These are phyloP conservation scores for Gephyroberyx darwinii DNA, from an alignment of 2,797 vertebrate species.

Conservation along the genomic window DNA sequence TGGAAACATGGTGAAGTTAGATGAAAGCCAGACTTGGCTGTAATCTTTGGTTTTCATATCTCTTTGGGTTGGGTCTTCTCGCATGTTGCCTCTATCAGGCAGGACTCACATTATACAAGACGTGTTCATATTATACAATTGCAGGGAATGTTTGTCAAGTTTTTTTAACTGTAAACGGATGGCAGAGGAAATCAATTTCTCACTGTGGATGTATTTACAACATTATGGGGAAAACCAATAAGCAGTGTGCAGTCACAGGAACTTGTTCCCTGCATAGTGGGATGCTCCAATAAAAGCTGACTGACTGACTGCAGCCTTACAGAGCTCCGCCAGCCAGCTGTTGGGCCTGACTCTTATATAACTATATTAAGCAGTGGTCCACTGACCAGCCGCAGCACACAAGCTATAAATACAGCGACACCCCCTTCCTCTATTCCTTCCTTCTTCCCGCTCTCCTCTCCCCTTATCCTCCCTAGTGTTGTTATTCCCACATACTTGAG, in stretches of 20 bases:
- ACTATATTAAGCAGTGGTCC: constrained; percentile 79
- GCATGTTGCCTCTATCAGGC: neutral
- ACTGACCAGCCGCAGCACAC: constrained; percentile 47
- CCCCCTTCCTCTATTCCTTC: constrained; percentile 40
- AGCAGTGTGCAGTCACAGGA: constrained; percentile 21
- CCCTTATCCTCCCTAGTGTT: constrained; percentile 42
- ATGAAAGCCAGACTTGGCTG: constrained; percentile 14
- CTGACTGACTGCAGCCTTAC: constrained; percentile 37
- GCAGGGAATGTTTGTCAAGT: constrained; percentile 41
- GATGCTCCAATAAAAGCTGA: constrained; percentile 20
- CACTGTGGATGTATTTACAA: constrained; percentile 8
- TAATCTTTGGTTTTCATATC: constrained; percentile 5
- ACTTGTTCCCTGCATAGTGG: constrained; percentile 1
- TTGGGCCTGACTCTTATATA: constrained; percentile 74
- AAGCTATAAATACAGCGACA: constrained; percentile 76
- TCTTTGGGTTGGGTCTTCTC: constrained; percentile 12
- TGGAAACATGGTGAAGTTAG: constrained; percentile 9
- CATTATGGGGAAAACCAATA: constrained; percentile 21
- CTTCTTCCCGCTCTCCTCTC: constrained; percentile 35
- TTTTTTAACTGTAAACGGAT: neutral
- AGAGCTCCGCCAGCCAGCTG: constrained; percentile 62
- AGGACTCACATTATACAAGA: constrained; percentile 10
- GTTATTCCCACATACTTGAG: constrained; percentile 50
- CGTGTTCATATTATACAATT: constrained; percentile 32
- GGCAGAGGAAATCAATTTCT: constrained; percentile 45